Evolutionary conservation across 2,797 vertebrate species (phyloP).

Genomic region (Mareca strepera): DNA sequence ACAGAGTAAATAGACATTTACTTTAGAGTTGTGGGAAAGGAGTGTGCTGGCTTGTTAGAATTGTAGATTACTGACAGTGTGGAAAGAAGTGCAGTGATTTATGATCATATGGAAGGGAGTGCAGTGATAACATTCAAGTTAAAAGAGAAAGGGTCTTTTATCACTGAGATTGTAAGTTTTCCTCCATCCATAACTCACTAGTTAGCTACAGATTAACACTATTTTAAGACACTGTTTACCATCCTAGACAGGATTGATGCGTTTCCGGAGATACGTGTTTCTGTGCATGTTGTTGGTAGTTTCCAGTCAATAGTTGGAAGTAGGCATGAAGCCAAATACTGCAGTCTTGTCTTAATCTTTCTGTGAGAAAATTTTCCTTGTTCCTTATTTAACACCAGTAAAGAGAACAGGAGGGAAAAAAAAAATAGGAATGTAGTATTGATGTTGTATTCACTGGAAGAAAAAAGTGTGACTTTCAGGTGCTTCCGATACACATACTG

Average conservation of each 20-base stretch:
- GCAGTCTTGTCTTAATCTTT: background rate
- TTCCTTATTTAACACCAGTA: background rate
- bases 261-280: background rate
- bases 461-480: background rate
- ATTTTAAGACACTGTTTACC: conserved; percentile 14
- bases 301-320: conserved; percentile 12
- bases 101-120: conserved; percentile 3
- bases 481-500: background rate
- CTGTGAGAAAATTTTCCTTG: background rate
- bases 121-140: background rate
- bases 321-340: background rate
- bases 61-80: conserved; percentile 39
- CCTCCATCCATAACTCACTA: background rate
- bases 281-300: background rate
- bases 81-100: conserved; percentile 31
- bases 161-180: background rate
- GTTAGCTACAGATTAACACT: background rate
- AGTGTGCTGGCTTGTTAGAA: conserved; percentile 43
- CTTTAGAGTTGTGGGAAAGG: background rate
- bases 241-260: background rate
- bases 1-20: background rate
- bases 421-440: background rate
- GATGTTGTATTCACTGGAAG: background rate
- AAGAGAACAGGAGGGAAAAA: background rate
- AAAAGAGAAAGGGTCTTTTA: conserved; percentile 24